A percentile compares a stretch with the other conserved stretches of the same genome.
phyloP scores from a whole-genome alignment of 2,113 vertebrate species.

The Microtus oregoni region DNA sequence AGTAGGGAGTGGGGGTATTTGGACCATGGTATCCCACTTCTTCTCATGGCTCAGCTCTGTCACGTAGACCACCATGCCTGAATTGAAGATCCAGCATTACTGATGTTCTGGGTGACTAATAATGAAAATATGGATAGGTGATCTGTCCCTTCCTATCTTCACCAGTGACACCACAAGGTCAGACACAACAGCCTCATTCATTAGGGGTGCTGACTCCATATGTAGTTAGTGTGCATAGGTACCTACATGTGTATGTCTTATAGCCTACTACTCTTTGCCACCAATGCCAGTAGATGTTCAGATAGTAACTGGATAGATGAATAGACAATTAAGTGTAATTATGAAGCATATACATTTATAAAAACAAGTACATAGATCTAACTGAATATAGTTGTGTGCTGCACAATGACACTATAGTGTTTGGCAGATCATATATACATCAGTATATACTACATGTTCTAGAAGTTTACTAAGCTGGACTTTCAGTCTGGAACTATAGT shows the following conservation, averaged over 20 bases:
- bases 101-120: background rate
- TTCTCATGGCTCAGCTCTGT: background rate
- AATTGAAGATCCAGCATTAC: background rate
- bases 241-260: background rate
- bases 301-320: background rate
- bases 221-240: background rate
- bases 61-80: background rate
- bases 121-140: background rate
- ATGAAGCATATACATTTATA: background rate
- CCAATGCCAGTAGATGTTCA: background rate
- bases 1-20: background rate
- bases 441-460: background rate
- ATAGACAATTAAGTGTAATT: background rate
- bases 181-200: background rate
- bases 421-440: background rate
- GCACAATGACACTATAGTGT: no score
- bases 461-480: background rate
- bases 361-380: background rate
- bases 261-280: background rate
- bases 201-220: rapidly evolving
- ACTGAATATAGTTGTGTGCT: background rate
- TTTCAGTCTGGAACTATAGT: background rate
- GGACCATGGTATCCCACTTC: background rate
- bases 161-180: background rate
- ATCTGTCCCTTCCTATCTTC: background rate